Percentiles rank a stretch among this genome's conserved stretches.
Conservation (phyloP, 2,888 invertebrate species). For the Apotomis betuletana region DNA sequence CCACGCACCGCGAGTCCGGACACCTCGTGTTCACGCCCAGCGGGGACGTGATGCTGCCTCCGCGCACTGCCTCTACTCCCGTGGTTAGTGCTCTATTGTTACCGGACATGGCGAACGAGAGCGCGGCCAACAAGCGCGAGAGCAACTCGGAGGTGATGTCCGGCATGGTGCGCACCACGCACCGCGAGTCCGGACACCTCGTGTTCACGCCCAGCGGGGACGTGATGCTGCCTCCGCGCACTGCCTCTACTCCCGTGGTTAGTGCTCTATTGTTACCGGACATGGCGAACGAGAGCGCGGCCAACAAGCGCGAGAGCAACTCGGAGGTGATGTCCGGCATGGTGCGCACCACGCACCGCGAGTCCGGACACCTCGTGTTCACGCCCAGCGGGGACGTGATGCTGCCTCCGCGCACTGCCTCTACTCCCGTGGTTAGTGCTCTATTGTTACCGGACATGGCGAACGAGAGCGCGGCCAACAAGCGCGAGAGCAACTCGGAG, state of each 20-base stretch:
- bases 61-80: constrained; percentile 55
- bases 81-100: constrained; percentile 46
- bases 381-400: constrained; percentile 79
- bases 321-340: constrained; percentile 79
- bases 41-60: constrained; percentile 80
- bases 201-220: constrained; percentile 79
- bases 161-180: constrained; percentile 79
- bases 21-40: constrained; percentile 76
- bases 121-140: constrained; percentile 62
- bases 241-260: constrained; percentile 53
- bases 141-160: constrained; percentile 76
- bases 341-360: constrained; percentile 79
- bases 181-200: constrained; percentile 76
- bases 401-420: constrained; percentile 68
- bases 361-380: constrained; percentile 76
- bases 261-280: too few relatives aligned
- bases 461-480: constrained; percentile 49
- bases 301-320: constrained; percentile 68
- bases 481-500: constrained; percentile 72
- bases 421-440: constrained; percentile 51
- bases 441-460: too few relatives aligned
- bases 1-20: constrained; percentile 77
- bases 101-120: constrained; percentile 40
- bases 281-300: constrained; percentile 43
- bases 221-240: constrained; percentile 76